These are phyloP conservation scores for Tachyglossus aculeatus DNA, from an alignment of 2,797 vertebrate genomes.

Conservation along the genomic window DNA sequence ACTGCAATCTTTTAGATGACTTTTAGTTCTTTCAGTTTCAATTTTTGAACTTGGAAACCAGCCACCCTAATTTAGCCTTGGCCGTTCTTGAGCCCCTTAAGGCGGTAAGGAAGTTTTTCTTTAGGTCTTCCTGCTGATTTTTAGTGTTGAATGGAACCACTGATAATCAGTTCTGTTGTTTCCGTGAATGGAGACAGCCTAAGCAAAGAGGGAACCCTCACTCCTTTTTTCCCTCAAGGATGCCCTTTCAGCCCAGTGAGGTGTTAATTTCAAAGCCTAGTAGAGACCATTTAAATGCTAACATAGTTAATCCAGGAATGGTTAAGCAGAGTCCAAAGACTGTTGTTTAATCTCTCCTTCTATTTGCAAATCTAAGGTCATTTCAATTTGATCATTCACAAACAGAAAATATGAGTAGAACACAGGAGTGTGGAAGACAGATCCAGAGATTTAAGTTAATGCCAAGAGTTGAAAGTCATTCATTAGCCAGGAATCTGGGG, in stretches of 20 bases:
- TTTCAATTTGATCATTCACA: too few species aligned
- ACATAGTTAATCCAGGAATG: constrained; percentile 44
- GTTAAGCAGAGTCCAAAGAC: not conserved
- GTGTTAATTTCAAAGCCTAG: constrained; percentile 63
- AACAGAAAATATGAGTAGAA: too few species aligned
- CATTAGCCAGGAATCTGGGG: too few species aligned
- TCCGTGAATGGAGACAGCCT: not conserved
- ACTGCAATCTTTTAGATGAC: not conserved
- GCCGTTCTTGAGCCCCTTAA: not conserved
- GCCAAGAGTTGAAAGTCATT: too few species aligned
- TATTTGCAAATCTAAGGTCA: not conserved
- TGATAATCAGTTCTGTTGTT: constrained; percentile 1
- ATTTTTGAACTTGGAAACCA: not conserved
- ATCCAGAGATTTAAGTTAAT: too few species aligned
- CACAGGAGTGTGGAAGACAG: too few species aligned
- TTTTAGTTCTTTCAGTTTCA: too few species aligned
- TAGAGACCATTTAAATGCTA: constrained; percentile 64
- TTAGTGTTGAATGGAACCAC: too few species aligned
- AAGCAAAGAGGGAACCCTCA: not conserved
- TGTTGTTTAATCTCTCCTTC: constrained; percentile 37
- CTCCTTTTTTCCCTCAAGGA: constrained; percentile 33
- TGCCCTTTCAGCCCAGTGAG: constrained; percentile 24
- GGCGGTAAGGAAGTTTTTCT: too few species aligned
- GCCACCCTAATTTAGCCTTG: not conserved
- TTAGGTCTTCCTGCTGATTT: not conserved